Evolutionary conservation across 2,797 vertebrate genomes (phyloP).

Genomic region (Sciurus carolinensis): DNA sequence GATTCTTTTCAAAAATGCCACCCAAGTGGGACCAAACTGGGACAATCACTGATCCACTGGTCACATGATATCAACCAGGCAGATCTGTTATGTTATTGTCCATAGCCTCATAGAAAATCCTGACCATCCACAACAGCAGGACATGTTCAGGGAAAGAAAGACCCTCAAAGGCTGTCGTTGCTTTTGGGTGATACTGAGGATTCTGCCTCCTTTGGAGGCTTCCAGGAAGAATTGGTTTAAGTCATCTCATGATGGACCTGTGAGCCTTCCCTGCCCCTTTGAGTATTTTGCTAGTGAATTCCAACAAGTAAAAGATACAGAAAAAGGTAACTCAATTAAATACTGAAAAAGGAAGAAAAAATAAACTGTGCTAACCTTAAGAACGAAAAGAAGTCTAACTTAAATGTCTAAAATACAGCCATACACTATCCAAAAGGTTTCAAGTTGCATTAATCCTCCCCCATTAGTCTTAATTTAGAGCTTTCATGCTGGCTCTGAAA

Average conservation of each 20-base stretch:
- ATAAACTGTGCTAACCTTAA: not conserved
- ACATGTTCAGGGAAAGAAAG: not conserved
- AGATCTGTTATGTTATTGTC: too few species aligned
- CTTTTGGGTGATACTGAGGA: fast-evolving
- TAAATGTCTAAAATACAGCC: not conserved
- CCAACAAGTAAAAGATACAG: not conserved
- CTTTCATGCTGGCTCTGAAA: not conserved
- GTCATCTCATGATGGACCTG: not conserved
- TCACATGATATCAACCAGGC: not conserved
- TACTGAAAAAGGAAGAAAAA: too few species aligned
- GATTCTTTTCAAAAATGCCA: not conserved
- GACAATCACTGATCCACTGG: not conserved
- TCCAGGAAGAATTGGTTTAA: not conserved
- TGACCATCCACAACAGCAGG: not conserved
- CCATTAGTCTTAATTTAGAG: not conserved
- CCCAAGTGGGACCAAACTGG: not conserved
- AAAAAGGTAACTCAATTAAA: not conserved
- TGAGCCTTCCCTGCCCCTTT: not conserved
- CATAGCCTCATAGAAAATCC: not conserved
- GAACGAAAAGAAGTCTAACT: not conserved
- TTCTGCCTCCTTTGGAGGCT: not conserved
- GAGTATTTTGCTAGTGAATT: not conserved
- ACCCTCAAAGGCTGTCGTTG: not conserved
- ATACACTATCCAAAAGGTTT: not conserved
- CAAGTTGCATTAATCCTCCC: not conserved